A percentile compares a stretch with the other conserved stretches of the same genome.
phyloP scores from a whole-genome alignment of 1,140 invertebrate genomes.

The Acromyrmex heyeri region DNA sequence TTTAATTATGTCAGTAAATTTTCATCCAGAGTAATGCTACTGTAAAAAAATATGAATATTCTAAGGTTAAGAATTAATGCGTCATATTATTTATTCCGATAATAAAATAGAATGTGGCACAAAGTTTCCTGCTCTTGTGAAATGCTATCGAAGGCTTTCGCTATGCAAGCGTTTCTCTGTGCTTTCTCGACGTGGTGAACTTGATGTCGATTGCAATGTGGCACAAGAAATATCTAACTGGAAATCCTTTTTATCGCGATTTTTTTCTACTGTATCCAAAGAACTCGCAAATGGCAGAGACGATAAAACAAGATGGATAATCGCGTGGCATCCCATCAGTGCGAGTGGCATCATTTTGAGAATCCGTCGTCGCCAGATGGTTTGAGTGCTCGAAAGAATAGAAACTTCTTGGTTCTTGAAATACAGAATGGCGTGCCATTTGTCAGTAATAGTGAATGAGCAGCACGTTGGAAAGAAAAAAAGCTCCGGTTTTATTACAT shows the following conservation, averaged over 20 bases:
- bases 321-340: constrained; percentile 1
- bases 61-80: neutral
- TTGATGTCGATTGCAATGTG: constrained; percentile 19
- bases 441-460: neutral
- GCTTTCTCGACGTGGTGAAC: neutral
- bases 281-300: neutral
- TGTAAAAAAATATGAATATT: too few species aligned
- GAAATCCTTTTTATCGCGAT: neutral
- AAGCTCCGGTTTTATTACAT: neutral
- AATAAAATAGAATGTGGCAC: neutral
- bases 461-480: neutral
- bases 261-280: constrained; percentile 5
- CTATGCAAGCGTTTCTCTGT: neutral
- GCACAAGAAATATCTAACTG: constrained; percentile 14
- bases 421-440: constrained; percentile 1
- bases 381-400: constrained; percentile 5
- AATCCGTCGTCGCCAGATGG: constrained; percentile 4
- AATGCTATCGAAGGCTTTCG: neutral
- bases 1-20: too few species aligned
- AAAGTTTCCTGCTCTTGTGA: neutral
- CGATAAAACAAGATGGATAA: constrained; percentile 29
- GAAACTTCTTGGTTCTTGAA: neutral
- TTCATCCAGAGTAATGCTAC: too few species aligned
- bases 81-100: constrained; percentile 24
- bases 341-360: neutral